phyloP scores from a whole-genome alignment of 2,888 invertebrate species.

The Lasiommata megera region DNA sequence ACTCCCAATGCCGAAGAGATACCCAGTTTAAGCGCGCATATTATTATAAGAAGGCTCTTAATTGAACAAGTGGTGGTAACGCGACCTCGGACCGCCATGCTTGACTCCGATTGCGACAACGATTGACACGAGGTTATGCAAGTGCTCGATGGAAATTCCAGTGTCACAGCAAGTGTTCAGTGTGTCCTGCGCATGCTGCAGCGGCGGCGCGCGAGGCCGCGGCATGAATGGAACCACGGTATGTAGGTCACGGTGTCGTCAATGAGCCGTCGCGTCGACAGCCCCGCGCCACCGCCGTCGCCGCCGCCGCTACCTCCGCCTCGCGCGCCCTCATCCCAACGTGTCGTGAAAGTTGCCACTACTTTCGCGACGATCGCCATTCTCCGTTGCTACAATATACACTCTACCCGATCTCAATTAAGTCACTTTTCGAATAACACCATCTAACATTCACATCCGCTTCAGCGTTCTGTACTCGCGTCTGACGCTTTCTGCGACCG shows the following conservation, averaged over 20 bases:
- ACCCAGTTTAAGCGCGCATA: slow-evolving; percentile 48
- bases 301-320: slow-evolving; percentile 40
- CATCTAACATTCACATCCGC: slow-evolving; percentile 74
- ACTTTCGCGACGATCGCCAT: slow-evolving; percentile 74
- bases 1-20: not conserved
- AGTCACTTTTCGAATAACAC: slow-evolving; percentile 65
- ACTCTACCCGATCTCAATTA: slow-evolving; percentile 66
- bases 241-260: slow-evolving; percentile 81
- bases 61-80: slow-evolving; percentile 73
- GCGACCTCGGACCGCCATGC: slow-evolving; percentile 60
- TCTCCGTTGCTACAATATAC: slow-evolving; percentile 54
- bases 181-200: slow-evolving; percentile 58
- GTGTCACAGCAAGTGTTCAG: slow-evolving; percentile 53
- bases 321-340: slow-evolving; percentile 71
- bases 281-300: slow-evolving; percentile 56
- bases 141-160: slow-evolving; percentile 71
- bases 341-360: slow-evolving; percentile 79
- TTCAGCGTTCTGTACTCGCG: slow-evolving; percentile 68
- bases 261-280: slow-evolving; percentile 74
- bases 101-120: slow-evolving; percentile 67
- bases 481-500: slow-evolving; percentile 54
- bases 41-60: slow-evolving; percentile 59
- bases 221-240: slow-evolving; percentile 77
- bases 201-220: slow-evolving; percentile 56
- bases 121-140: slow-evolving; percentile 61